These are phyloP conservation scores for Amniataba percoides DNA, from an alignment of 2,797 vertebrate genomes.

Conservation along the genomic window DNA sequence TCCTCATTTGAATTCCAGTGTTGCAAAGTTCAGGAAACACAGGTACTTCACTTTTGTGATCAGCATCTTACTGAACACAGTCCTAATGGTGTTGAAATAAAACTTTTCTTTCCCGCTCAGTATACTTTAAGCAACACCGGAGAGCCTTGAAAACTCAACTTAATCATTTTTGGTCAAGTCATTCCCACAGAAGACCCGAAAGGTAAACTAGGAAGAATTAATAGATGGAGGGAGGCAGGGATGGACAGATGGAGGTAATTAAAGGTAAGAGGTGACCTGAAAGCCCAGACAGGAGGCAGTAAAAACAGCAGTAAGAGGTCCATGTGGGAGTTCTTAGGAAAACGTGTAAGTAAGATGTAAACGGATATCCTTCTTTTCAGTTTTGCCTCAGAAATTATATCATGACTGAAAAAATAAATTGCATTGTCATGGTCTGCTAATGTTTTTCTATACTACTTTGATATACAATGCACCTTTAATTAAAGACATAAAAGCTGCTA, in stretches of 20 bases:
- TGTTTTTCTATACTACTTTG: slow-evolving; percentile 10
- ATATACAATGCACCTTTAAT: slow-evolving; percentile 23
- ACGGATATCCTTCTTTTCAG: slow-evolving; percentile 50
- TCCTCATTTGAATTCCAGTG: neutral
- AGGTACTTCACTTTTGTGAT: neutral
- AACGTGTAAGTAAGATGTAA: slow-evolving; percentile 57
- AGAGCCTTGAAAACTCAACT: neutral
- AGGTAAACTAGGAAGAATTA: slow-evolving; percentile 20
- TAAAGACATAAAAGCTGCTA: slow-evolving; percentile 38
- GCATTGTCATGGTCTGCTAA: neutral
- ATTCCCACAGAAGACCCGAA: neutral
- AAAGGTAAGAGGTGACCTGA: slow-evolving; percentile 84
- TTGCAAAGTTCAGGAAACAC: neutral
- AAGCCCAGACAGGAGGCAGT: slow-evolving; percentile 86
- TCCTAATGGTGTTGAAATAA: neutral
- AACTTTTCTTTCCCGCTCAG: neutral
- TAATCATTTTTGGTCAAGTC: neutral
- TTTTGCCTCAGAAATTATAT: slow-evolving; percentile 30
- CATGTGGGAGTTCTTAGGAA: slow-evolving; percentile 72
- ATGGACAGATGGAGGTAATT: slow-evolving; percentile 82
- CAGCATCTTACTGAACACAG: neutral
- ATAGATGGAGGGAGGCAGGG: slow-evolving; percentile 43
- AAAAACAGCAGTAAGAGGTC: slow-evolving; percentile 73
- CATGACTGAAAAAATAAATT: slow-evolving; percentile 13
- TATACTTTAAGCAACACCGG: neutral